Conservation (phyloP, 2,888 invertebrate species). For the Suillia variegata region DNA sequence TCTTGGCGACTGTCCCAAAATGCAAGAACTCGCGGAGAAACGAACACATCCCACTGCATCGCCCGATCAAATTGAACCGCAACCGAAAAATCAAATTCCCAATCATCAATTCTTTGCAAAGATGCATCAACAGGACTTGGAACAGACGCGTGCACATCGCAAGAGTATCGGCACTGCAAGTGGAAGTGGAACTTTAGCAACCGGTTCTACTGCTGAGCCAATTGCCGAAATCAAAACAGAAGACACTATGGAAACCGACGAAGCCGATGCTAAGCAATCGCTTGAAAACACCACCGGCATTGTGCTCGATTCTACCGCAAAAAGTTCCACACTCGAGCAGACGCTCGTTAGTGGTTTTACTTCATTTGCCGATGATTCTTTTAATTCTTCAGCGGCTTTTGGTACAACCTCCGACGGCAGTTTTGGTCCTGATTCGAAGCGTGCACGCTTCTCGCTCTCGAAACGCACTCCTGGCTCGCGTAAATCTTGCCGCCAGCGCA, state of each 20-base stretch:
- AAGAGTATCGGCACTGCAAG: conserved; percentile 27
- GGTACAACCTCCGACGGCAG: not conserved
- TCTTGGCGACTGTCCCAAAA: conserved; percentile 82
- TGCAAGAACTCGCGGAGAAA: conserved; percentile 83
- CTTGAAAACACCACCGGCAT: conserved; percentile 20
- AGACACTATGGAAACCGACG: not conserved
- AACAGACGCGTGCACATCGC: conserved; percentile 49
- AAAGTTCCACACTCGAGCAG: conserved; percentile 18
- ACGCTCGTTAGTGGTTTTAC: conserved; percentile 27
- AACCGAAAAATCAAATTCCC: conserved; percentile 59
- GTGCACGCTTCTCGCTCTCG: conserved; percentile 57
- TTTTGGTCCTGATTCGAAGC: conserved; percentile 27
- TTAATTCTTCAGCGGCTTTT: not conserved
- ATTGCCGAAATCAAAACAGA: not conserved
- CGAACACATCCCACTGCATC: conserved; percentile 66
- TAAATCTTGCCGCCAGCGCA: conserved; percentile 56
- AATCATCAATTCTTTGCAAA: conserved; percentile 61
- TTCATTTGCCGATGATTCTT: conserved; percentile 26
- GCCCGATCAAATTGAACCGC: conserved; percentile 64
- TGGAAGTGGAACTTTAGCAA: not conserved
- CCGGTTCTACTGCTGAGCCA: not conserved
- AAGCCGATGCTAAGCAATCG: conserved; percentile 19
- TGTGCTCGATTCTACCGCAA: no score
- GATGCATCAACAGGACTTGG: conserved; percentile 59
- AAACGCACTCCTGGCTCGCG: conserved; percentile 57